Percentiles rank a stretch among this genome's conserved stretches.
Conservation (phyloP, 2,888 invertebrate genomes). For the Noctua pronuba region DNA sequence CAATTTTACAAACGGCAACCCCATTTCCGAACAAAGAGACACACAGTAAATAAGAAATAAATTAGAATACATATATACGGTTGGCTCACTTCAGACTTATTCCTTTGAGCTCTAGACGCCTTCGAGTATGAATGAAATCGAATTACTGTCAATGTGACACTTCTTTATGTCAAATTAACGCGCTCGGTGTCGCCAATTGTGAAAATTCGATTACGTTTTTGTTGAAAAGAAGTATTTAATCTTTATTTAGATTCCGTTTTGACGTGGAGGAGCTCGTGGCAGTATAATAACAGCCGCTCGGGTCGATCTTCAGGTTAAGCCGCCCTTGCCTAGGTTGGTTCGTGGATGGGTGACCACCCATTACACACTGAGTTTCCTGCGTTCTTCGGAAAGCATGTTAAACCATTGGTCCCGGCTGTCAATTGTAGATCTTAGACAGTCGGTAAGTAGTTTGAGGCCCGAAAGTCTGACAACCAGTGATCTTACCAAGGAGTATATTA, state of each 20-base stretch:
- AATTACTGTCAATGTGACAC: constrained; percentile 40
- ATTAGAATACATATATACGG: constrained; percentile 24
- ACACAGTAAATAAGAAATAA: constrained; percentile 36
- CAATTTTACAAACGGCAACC: neutral
- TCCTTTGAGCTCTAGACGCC: constrained; percentile 25
- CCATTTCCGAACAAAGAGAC: neutral
- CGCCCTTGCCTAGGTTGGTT: no score
- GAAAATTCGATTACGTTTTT: constrained; percentile 10
- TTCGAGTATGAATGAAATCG: constrained; percentile 26
- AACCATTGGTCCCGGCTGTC: no score
- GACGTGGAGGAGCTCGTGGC: no score
- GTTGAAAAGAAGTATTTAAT: constrained; percentile 4
- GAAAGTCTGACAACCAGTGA: no score
- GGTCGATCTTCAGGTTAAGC: no score
- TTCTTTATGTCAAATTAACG: constrained; percentile 21
- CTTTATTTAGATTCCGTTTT: neutral
- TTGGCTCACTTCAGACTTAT: constrained; percentile 24
- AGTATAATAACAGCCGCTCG: no score
- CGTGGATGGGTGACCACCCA: no score
- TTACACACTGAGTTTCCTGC: no score
- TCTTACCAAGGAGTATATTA: no score
- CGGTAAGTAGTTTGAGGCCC: no score
- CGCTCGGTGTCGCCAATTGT: neutral
- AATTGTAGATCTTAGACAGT: no score
- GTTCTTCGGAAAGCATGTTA: no score